Conservation (phyloP, 2,113 vertebrate genomes). For the Tenebrosternarchus preto region DNA sequence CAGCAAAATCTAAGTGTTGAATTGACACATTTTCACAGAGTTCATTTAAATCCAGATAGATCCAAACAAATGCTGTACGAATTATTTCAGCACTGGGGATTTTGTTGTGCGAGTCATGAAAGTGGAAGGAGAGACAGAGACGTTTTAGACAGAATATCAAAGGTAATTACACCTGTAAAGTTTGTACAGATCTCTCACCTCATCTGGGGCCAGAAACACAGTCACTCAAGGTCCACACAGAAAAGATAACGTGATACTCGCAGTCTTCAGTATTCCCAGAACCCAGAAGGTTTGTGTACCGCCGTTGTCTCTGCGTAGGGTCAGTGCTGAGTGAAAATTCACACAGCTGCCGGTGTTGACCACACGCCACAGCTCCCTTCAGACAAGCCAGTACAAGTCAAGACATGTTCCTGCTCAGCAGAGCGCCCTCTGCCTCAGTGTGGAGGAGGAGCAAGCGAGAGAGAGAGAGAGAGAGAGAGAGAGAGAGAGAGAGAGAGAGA, state of each 20-base stretch:
- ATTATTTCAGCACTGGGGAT: too few relatives aligned
- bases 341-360: slow-evolving; percentile 46
- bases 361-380: slow-evolving; percentile 39
- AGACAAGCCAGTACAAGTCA: slow-evolving; percentile 71
- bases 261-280: background rate
- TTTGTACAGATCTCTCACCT: slow-evolving; percentile 28
- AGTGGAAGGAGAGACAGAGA: background rate
- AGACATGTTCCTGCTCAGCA: slow-evolving; percentile 76
- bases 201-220: background rate
- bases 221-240: background rate
- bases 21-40: too few relatives aligned
- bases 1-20: too few relatives aligned
- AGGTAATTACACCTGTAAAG: slow-evolving; percentile 35
- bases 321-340: slow-evolving; percentile 27
- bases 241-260: background rate
- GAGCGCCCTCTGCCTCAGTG: slow-evolving; percentile 61
- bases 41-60: too few relatives aligned
- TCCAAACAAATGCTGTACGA: too few relatives aligned
- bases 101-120: background rate
- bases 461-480: slow-evolving; percentile 64
- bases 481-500: slow-evolving; percentile 43
- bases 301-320: slow-evolving; percentile 28
- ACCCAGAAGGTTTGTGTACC: background rate
- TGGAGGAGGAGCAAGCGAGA: slow-evolving; percentile 65
- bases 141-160: background rate